Conservation (phyloP, 2,888 invertebrate species). For the Pseudoips prasinana region DNA sequence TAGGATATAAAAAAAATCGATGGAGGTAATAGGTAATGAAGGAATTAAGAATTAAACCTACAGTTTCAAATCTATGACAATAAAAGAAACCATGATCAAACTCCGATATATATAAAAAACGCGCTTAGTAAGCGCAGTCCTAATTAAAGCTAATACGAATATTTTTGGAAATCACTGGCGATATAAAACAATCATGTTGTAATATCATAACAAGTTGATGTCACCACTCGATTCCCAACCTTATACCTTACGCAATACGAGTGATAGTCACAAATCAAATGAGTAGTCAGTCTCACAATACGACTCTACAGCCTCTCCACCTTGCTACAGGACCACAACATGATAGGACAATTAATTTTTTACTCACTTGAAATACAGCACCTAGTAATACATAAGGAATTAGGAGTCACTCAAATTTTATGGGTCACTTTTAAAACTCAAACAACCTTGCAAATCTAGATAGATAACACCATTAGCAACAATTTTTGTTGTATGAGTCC, state of each 20-base stretch:
- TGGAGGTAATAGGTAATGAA: too few species aligned
- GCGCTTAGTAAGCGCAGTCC: too few species aligned
- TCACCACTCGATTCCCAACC: too few species aligned
- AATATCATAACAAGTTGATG: slow-evolving; percentile 41
- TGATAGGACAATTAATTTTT: slow-evolving; percentile 32
- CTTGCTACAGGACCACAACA: slow-evolving; percentile 51
- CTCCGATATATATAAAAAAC: too few species aligned
- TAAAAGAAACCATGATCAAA: too few species aligned
- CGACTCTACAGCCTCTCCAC: slow-evolving; percentile 19
- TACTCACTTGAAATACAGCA: slow-evolving; percentile 44
- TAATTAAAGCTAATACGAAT: slow-evolving; percentile 30
- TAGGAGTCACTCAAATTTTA: slow-evolving; percentile 3
- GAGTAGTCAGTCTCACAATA: slow-evolving; percentile 42
- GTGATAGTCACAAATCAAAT: slow-evolving; percentile 11
- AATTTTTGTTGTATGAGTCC: too few species aligned
- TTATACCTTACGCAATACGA: background rate
- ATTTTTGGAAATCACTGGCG: slow-evolving; percentile 36
- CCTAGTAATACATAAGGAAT: slow-evolving; percentile 6
- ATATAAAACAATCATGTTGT: slow-evolving; percentile 29
- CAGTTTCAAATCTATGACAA: too few species aligned
- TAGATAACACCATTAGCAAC: too few species aligned
- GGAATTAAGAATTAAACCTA: too few species aligned
- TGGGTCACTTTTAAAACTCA: too few species aligned
- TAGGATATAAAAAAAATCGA: too few species aligned
- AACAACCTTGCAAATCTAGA: too few species aligned